Base-by-base conservation (phyloP, 2,888 invertebrate species). In the Lobophora halterata region DNA sequence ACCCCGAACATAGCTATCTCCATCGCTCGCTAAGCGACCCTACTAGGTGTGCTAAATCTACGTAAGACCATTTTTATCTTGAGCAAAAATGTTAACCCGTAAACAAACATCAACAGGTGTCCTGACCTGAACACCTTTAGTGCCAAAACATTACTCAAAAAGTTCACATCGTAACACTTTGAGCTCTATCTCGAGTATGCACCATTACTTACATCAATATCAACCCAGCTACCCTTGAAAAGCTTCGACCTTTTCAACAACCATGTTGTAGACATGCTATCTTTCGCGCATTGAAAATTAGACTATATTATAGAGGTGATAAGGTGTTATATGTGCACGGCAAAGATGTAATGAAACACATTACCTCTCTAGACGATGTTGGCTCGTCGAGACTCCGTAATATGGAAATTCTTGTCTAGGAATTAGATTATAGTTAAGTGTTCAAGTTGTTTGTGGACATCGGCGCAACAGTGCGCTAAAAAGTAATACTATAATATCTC, bases 221-320 rank as follows among this genome's bases (percentile, higher is more conserved):
- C 55, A 35, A 40, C 28, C n/a, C n/a, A n/a, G 19, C 4, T 25
- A 47, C 34, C 28, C 31, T 43, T 24, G 26, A 37, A 35, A 32
- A 37, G 41, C 46, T 49, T 46, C 46, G 35, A 52, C 58, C 59
- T 55, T 59, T 65, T 60, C 56, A 54, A 65, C 61, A 61, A 58
- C 59, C 63, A 62, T 56, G 63, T 61, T 56, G 65, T 58, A 65
- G 70, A 67, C 68, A 66, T 52, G 44, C 49, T 43, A 48, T 43
- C 36, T 16, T 19, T 23, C 9, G 3, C 2, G 10, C 27, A 32
- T 26, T 13, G 28, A 3, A 24, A 26, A 33, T 5, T 28, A 21
- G 17, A 35, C 44, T 30, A 29, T 44, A 42, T n/a, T 1, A 0
- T 13, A 3, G 16, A 1, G 8, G 2, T 1, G 0, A 9, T 46